Conservation (phyloP, 2,888 invertebrate species). For the Mythimna ferrago region DNA sequence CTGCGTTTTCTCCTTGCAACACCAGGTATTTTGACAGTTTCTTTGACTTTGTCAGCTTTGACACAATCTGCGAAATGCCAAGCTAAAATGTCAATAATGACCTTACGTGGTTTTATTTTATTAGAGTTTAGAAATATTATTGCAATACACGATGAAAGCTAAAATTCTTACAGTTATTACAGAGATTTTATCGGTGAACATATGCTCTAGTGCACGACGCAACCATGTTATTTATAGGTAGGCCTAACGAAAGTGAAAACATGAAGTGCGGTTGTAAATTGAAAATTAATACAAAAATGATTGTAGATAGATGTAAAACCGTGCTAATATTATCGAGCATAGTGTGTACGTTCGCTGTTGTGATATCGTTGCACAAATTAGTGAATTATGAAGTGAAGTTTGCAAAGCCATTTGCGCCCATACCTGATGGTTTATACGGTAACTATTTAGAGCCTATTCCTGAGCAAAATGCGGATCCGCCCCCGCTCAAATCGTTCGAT, state of each 20-base stretch:
- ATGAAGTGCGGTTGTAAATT: conserved; percentile 80
- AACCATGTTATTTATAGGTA: conserved; percentile 87
- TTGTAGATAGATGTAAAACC: conserved; percentile 85
- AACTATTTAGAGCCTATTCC: conserved; percentile 81
- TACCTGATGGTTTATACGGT: conserved; percentile 84
- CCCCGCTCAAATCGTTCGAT: conserved; percentile 69
- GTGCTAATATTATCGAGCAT: conserved; percentile 85
- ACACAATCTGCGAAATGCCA: conserved; percentile 30
- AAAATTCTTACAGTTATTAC: conserved; percentile 74
- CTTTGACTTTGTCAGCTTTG: conserved; percentile 27
- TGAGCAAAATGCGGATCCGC: conserved; percentile 71
- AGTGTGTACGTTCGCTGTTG: conserved; percentile 84
- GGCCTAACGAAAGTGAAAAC: conserved; percentile 74
- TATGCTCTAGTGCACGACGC: conserved; percentile 67
- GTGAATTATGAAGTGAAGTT: conserved; percentile 82
- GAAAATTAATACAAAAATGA: conserved; percentile 81
- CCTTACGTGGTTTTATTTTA: conserved; percentile 86
- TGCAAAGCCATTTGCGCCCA: conserved; percentile 83
- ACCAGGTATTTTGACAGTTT: conserved; percentile 36
- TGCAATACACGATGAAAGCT: conserved; percentile 83
- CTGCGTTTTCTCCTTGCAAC: background rate
- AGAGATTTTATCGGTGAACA: conserved; percentile 74
- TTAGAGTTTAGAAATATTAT: conserved; percentile 81
- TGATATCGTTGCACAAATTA: conserved; percentile 84
- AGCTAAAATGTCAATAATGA: conserved; percentile 70